Evolutionary conservation across 2,113 vertebrate genomes (phyloP).

Genomic region (Siphamia tubifer): DNA sequence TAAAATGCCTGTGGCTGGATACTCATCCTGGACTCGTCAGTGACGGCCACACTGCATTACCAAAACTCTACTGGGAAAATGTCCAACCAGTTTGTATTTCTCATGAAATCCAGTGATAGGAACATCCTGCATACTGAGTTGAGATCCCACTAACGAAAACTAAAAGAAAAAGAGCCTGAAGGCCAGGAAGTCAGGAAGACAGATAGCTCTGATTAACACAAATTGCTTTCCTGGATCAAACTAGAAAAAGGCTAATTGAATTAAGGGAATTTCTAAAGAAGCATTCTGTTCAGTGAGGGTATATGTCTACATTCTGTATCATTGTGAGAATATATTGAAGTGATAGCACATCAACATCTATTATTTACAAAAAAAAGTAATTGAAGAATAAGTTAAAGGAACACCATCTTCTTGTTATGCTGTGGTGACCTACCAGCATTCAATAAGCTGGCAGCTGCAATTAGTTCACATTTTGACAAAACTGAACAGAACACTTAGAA

Average conservation of each 20-base stretch:
- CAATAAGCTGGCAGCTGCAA: neutral
- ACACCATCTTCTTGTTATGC: neutral
- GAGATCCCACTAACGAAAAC: conserved; percentile 37
- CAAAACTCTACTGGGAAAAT: conserved; percentile 25
- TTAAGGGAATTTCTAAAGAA: conserved; percentile 34
- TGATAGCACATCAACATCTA: neutral
- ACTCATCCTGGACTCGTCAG: conserved; percentile 6
- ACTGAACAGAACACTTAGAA: neutral
- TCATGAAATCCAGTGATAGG: conserved; percentile 29
- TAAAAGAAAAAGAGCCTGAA: conserved; percentile 34
- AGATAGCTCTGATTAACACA: conserved; percentile 58
- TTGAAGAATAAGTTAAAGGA: neutral
- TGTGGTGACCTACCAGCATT: conserved; percentile 4
- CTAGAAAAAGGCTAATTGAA: conserved; percentile 24
- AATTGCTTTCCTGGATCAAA: conserved; percentile 29
- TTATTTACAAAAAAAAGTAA: neutral
- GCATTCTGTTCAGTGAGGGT: conserved; percentile 19
- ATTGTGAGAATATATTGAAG: too few relatives aligned
- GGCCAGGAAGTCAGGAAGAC: conserved; percentile 36
- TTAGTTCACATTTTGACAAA: neutral
- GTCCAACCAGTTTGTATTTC: conserved; percentile 34
- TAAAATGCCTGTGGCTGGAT: conserved; percentile 22
- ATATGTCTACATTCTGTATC: too few relatives aligned
- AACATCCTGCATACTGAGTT: conserved; percentile 16
- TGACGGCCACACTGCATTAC: conserved; percentile 11